These are phyloP conservation scores for Stictocephala bisonia DNA, from an alignment of 2,888 invertebrate genomes.

Conservation along the genomic window DNA sequence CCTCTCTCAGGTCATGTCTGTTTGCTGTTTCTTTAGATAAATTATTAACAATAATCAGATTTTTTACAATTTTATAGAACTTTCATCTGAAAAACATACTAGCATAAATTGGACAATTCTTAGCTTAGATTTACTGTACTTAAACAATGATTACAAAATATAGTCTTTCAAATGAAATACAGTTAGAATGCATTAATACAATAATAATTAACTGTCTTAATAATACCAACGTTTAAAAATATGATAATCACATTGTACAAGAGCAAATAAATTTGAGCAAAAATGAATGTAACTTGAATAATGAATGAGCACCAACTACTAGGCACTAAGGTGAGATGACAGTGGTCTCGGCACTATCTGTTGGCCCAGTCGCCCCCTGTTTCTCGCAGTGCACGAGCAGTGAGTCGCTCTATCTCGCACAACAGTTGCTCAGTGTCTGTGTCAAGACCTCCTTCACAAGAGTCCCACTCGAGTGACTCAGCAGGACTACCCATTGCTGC, in stretches of 20 bases:
- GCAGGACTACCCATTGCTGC: constrained; percentile 69
- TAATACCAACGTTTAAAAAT: neutral
- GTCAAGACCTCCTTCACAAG: constrained; percentile 70
- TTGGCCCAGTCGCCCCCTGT: constrained; percentile 65
- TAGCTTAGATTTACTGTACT: too few species aligned
- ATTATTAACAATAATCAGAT: too few species aligned
- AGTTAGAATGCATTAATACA: neutral
- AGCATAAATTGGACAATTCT: too few species aligned
- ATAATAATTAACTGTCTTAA: neutral
- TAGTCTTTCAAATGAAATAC: too few species aligned
- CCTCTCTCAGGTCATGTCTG: too few species aligned
- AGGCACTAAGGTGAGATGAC: constrained; percentile 23
- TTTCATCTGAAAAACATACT: too few species aligned
- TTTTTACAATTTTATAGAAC: too few species aligned
- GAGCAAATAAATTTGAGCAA: neutral
- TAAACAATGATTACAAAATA: too few species aligned
- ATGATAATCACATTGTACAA: neutral
- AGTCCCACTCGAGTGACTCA: constrained; percentile 78
- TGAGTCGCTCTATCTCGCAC: constrained; percentile 75
- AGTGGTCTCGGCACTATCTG: constrained; percentile 34
- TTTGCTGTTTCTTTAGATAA: too few species aligned
- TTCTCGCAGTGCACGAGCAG: constrained; percentile 73
- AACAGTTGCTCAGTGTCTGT: constrained; percentile 74
- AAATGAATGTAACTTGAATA: neutral
- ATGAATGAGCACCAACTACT: neutral